Percentiles rank a stretch among this genome's conserved stretches.
Conservation (phyloP, 1,140 invertebrate species). For the Saccostrea echinata region DNA sequence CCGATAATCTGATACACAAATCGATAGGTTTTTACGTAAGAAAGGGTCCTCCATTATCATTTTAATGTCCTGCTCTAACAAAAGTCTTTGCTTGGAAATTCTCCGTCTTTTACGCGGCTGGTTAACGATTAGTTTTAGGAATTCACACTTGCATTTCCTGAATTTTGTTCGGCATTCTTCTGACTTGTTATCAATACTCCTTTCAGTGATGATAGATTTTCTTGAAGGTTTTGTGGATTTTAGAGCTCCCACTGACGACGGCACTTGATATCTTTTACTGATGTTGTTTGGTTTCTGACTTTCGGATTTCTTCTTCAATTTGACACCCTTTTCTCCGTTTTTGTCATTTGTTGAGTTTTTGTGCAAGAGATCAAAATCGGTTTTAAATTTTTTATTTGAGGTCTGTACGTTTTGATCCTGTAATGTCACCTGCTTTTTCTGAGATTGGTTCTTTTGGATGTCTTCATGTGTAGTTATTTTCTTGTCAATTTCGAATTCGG, state of each 20-base stretch:
- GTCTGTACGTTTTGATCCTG: neutral
- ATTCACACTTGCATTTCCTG: neutral
- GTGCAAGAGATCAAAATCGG: neutral
- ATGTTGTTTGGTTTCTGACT: neutral
- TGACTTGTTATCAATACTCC: neutral
- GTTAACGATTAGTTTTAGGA: neutral
- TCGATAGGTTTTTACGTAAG: neutral
- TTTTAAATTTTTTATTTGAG: neutral
- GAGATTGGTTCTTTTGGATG: neutral
- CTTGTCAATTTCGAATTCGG: neutral
- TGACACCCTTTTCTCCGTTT: neutral
- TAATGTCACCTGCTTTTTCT: neutral
- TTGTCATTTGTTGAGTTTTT: neutral
- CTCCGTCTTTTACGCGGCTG: neutral
- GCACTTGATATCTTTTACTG: neutral
- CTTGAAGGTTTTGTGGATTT: too few species aligned
- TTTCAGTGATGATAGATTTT: neutral
- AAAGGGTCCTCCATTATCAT: neutral
- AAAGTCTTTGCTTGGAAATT: neutral
- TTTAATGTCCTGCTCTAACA: neutral
- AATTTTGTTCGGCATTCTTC: neutral
- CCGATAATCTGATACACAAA: neutral
- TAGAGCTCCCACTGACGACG: neutral
- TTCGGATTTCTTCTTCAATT: neutral
- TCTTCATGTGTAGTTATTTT: neutral